Percentiles rank a stretch among this genome's conserved stretches.
Evolutionary conservation across 2,113 vertebrate genomes (phyloP).

Genomic region (Calidris pygmaea): DNA sequence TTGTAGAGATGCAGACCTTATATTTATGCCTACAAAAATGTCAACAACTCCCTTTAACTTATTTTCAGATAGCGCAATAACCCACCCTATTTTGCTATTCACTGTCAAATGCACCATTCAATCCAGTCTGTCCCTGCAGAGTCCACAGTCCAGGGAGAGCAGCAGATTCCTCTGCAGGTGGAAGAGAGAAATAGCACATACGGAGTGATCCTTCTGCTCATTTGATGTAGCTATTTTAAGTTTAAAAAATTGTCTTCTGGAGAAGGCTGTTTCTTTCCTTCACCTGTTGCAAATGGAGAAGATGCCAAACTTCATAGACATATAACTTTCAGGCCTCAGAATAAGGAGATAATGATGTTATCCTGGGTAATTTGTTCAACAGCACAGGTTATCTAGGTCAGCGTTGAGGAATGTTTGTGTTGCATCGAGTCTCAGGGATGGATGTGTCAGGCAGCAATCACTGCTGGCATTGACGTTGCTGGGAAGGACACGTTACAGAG

Average conservation of each 20-base stretch:
- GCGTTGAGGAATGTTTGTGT: not conserved
- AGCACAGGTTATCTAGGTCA: conserved; percentile 50
- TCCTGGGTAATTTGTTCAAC: not conserved
- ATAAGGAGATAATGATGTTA: conserved; percentile 31
- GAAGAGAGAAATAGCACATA: not conserved
- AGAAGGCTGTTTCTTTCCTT: not conserved
- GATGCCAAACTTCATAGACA: not conserved
- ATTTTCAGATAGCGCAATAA: not conserved
- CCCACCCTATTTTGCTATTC: not conserved
- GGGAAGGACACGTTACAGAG: conserved; percentile 9
- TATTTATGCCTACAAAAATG: not conserved
- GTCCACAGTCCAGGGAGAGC: not conserved
- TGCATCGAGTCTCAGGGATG: not conserved
- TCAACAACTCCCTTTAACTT: not conserved
- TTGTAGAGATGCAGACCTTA: not conserved
- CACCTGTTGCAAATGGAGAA: not conserved
- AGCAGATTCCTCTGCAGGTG: not conserved
- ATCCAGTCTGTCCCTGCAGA: not conserved
- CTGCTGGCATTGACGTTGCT: conserved; percentile 15
- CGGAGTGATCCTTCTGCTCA: not conserved
- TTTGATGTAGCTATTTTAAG: conserved; percentile 12
- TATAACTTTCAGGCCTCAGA: not conserved
- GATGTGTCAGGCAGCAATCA: not conserved
- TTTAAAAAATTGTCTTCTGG: not conserved
- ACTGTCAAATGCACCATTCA: not conserved